phyloP scores from a whole-genome alignment of 2,113 vertebrate species.

The Anhinga anhinga region DNA sequence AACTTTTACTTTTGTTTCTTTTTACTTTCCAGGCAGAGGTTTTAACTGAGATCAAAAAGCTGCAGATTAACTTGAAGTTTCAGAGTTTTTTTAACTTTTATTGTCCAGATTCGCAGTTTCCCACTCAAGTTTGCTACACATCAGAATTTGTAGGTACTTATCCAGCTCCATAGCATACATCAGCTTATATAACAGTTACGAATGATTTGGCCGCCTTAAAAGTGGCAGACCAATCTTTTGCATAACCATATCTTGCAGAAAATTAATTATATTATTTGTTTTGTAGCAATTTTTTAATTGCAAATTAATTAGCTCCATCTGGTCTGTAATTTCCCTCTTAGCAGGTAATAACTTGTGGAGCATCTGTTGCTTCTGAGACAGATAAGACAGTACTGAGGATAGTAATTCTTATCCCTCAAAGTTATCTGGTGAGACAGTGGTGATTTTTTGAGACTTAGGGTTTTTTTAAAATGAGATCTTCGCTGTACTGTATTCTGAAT shows the following conservation, averaged over 20 bases:
- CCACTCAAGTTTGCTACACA: neutral
- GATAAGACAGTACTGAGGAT: conserved; percentile 37
- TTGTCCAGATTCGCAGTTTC: neutral
- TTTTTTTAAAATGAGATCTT: neutral
- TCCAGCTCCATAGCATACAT: neutral
- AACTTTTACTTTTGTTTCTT: neutral
- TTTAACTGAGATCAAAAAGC: neutral
- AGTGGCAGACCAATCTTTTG: neutral
- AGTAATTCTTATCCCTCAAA: conserved; percentile 10
- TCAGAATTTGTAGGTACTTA: neutral
- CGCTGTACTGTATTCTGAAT: conserved; percentile 12
- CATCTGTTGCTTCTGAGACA: conserved; percentile 67
- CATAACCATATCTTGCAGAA: conserved; percentile 28
- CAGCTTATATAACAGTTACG: neutral
- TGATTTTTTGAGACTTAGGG: neutral
- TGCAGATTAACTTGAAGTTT: neutral
- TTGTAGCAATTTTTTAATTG: conserved; percentile 72
- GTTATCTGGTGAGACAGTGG: conserved; percentile 24
- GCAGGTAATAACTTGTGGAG: conserved; percentile 70
- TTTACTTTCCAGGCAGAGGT: neutral
- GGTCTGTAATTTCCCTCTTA: conserved; percentile 73
- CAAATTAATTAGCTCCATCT: conserved; percentile 79
- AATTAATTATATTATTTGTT: conserved; percentile 71
- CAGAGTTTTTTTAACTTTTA: neutral
- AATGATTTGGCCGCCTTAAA: neutral